Percentiles rank a stretch among this genome's conserved stretches.
Conservation (phyloP, 2,113 vertebrate species). For the Callipepla squamata region DNA sequence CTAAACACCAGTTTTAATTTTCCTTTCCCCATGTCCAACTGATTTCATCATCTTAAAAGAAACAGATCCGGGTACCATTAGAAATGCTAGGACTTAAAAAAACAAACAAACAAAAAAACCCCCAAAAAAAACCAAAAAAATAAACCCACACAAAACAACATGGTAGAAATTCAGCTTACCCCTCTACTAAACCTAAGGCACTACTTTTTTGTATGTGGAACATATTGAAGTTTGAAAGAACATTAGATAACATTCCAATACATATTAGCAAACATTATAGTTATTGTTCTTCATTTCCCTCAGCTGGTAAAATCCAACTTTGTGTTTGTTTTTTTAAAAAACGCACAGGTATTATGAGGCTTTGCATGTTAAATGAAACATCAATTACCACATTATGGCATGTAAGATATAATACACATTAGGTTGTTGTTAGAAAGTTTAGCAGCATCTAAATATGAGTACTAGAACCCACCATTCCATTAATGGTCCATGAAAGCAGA, state of each 20-base stretch:
- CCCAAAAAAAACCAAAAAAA: no score
- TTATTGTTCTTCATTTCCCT: slow-evolving; percentile 26
- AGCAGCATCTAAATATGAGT: slow-evolving; percentile 51
- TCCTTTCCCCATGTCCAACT: neutral
- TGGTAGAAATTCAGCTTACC: slow-evolving; percentile 52
- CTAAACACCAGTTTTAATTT: neutral
- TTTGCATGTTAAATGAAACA: slow-evolving; percentile 62
- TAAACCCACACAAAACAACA: neutral
- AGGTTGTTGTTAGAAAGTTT: neutral
- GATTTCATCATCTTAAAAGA: slow-evolving; percentile 5
- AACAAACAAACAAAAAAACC: no score
- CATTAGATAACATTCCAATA: slow-evolving; percentile 52
- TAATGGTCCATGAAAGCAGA: slow-evolving; percentile 23
- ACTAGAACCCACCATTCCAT: slow-evolving; percentile 42
- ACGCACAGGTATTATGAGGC: slow-evolving; percentile 41
- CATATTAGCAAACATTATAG: slow-evolving; percentile 42
- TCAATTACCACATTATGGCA: slow-evolving; percentile 29
- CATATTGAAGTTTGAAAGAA: slow-evolving; percentile 60
- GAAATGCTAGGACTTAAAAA: slow-evolving; percentile 21
- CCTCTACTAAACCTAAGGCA: slow-evolving; percentile 66
- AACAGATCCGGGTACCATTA: neutral
- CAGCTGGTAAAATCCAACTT: slow-evolving; percentile 66
- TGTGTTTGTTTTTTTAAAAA: neutral
- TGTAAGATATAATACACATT: slow-evolving; percentile 29
- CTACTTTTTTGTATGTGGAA: slow-evolving; percentile 58